Percentiles rank a stretch among this genome's conserved stretches.
These are phyloP conservation scores for Danio aesculapii DNA, from an alignment of 2,797 vertebrate species.

Conservation along the genomic window DNA sequence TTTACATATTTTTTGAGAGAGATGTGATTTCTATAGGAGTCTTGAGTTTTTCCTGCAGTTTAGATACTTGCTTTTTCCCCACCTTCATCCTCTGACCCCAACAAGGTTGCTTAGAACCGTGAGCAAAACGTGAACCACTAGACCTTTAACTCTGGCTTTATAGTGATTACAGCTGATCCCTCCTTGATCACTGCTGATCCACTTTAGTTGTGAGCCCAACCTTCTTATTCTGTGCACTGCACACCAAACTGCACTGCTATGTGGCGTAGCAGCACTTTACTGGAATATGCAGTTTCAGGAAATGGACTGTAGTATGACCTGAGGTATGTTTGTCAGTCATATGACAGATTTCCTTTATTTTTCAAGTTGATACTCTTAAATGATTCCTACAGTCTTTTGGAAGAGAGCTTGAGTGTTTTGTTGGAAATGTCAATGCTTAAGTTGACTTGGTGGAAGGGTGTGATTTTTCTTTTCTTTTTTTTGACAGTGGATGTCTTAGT, in stretches of 20 bases:
- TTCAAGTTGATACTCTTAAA: neutral
- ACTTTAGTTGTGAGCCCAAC: conserved; percentile 38
- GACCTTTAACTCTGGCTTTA: conserved; percentile 38
- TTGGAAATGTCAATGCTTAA: neutral
- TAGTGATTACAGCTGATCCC: conserved; percentile 48
- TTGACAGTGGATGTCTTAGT: neutral
- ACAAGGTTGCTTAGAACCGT: neutral
- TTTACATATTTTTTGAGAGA: neutral
- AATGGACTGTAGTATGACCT: conserved; percentile 22
- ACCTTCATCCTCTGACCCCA: neutral
- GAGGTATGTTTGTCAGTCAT: conserved; percentile 30
- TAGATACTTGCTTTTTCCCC: neutral
- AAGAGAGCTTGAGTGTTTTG: neutral
- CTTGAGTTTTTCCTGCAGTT: neutral
- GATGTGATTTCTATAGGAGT: neutral
- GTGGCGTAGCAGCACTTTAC: neutral
- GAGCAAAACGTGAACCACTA: conserved; percentile 29
- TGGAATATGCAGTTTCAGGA: conserved; percentile 21
- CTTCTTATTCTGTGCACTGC: conserved; percentile 4
- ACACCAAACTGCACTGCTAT: conserved; percentile 1
- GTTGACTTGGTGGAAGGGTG: neutral
- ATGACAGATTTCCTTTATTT: conserved; percentile 22
- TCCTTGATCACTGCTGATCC: conserved; percentile 44
- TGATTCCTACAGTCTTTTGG: neutral
- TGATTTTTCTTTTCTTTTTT: neutral